Conservation (phyloP, 2,797 vertebrate genomes). For the Phataginus tricuspis region DNA sequence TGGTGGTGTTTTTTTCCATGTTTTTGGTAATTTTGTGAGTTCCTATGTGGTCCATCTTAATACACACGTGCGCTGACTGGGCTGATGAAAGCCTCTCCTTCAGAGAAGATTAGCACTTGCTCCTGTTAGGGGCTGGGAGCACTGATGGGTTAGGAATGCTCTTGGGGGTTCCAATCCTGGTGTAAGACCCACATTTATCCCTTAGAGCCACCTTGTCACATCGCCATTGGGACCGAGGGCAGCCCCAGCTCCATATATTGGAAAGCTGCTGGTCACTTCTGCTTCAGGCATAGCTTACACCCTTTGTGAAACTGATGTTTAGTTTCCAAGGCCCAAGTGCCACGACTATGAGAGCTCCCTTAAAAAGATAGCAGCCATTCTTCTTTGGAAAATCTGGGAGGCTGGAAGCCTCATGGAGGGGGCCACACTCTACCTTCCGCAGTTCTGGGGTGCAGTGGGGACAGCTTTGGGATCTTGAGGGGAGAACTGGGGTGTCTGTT, state of each 20-base stretch:
- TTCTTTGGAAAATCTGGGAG: background rate
- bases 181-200: background rate
- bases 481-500: background rate
- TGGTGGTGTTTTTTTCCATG: background rate
- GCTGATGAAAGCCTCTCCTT: background rate
- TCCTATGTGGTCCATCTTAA: background rate
- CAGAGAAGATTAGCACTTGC: background rate
- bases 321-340: background rate
- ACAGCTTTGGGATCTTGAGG: background rate
- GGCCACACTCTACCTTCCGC: background rate
- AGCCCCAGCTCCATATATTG: no score
- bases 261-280: background rate
- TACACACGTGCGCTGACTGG: fast-evolving
- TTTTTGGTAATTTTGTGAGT: background rate
- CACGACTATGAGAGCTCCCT: no score
- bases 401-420: background rate
- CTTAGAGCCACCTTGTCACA: fast-evolving
- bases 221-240: fast-evolving
- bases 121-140: background rate
- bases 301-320: background rate
- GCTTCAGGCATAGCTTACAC: fast-evolving
- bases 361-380: background rate
- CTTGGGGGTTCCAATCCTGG: background rate
- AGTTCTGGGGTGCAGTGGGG: background rate
- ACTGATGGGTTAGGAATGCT: fast-evolving